phyloP scores from a whole-genome alignment of 2,113 vertebrate genomes.

The Apaloderma vittatum region DNA sequence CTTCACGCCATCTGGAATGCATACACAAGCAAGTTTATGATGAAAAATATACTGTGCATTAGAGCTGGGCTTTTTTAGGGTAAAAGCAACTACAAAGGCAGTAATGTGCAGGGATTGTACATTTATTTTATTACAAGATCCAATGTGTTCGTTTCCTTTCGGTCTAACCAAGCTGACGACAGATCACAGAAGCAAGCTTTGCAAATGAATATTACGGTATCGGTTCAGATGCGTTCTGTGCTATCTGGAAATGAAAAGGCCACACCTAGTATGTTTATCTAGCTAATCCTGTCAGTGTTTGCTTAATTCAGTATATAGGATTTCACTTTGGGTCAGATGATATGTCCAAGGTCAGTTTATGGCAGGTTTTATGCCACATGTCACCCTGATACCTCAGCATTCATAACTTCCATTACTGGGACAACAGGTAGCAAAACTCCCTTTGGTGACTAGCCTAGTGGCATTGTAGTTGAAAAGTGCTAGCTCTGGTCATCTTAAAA shows the following conservation, averaged over 20 bases:
- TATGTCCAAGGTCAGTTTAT: background rate
- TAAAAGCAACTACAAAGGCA: conserved; percentile 62
- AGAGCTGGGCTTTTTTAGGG: conserved; percentile 46
- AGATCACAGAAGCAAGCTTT: background rate
- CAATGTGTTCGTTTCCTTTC: conserved; percentile 41
- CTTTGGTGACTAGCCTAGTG: background rate
- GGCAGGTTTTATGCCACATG: background rate
- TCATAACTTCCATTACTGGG: background rate
- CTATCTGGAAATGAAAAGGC: background rate
- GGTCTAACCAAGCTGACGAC: conserved; percentile 1
- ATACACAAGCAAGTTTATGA: conserved; percentile 64
- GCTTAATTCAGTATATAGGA: background rate
- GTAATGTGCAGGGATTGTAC: conserved; percentile 35
- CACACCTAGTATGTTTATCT: background rate
- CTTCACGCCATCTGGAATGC: conserved; percentile 69
- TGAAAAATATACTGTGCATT: conserved; percentile 56
- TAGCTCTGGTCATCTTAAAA: background rate
- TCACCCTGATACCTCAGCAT: background rate
- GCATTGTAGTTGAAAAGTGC: background rate
- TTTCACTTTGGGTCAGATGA: background rate
- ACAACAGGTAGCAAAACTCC: background rate
- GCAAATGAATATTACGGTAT: background rate
- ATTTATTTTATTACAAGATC: conserved; percentile 42
- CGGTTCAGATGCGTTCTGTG: background rate
- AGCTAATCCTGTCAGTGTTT: background rate